Conservation (phyloP, 1,140 invertebrate genomes). For the Chionoecetes opilio region DNA sequence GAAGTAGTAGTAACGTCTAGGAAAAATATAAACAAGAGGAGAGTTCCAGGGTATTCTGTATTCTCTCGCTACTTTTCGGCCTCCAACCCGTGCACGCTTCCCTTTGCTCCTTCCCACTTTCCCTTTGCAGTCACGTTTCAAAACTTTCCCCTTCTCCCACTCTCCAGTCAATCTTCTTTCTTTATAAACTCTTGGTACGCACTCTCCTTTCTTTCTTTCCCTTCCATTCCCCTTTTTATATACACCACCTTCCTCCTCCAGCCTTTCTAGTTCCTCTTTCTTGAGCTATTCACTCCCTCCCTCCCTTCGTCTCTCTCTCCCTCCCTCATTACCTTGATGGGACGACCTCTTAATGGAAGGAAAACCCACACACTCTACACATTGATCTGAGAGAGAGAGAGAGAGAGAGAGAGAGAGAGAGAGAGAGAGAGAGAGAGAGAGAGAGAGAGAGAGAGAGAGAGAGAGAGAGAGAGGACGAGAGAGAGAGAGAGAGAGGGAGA, state of each 20-base stretch:
- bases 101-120: neutral
- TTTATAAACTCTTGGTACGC: neutral
- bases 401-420: constrained; percentile 7
- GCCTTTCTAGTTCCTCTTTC: neutral
- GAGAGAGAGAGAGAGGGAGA: too few relatives aligned
- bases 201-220: neutral
- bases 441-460: constrained; percentile 28
- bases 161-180: constrained; percentile 10
- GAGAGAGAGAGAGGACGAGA: neutral
- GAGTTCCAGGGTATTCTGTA: too few relatives aligned
- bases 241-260: neutral
- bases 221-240: neutral
- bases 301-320: neutral
- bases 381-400: neutral
- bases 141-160: neutral
- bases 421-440: neutral
- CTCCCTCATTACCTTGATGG: neutral
- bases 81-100: neutral
- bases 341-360: neutral
- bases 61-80: neutral
- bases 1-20: too few relatives aligned
- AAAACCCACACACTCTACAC: neutral
- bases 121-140: neutral
- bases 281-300: neutral
- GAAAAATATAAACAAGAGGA: too few relatives aligned